Evolutionary conservation across 2,113 vertebrate species (phyloP).

Genomic region (Dolichotis patagonum): DNA sequence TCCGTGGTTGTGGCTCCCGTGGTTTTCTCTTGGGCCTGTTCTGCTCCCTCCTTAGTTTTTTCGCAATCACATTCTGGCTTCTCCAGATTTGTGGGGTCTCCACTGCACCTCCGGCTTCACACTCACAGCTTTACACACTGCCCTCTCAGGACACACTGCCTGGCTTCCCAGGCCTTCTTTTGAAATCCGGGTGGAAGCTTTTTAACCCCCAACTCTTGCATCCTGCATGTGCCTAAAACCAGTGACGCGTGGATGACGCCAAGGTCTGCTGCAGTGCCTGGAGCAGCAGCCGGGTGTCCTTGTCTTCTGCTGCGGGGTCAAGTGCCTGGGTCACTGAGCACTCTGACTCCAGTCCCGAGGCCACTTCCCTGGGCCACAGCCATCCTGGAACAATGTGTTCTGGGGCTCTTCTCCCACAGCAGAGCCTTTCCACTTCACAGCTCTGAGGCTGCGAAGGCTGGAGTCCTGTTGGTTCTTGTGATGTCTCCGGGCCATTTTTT

Average conservation of each 20-base stretch:
- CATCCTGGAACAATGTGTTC: background rate
- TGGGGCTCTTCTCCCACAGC: background rate
- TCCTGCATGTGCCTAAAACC: background rate
- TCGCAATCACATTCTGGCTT: background rate
- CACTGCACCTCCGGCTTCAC: background rate
- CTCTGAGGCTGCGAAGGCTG: background rate
- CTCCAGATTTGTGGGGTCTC: background rate
- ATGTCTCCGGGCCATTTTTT: background rate
- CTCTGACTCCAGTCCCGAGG: background rate
- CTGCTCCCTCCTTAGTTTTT: background rate
- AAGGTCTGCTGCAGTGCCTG: background rate
- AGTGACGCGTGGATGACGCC: background rate
- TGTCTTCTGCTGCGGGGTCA: background rate
- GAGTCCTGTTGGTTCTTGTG: background rate
- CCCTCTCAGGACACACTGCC: background rate
- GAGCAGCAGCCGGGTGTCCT: background rate
- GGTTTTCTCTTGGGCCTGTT: background rate
- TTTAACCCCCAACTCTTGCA: background rate
- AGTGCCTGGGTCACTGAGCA: background rate
- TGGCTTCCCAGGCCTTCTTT: background rate
- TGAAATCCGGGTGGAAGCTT: background rate
- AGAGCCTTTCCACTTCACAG: background rate
- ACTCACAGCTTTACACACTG: too few species aligned
- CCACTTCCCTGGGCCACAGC: too few species aligned
- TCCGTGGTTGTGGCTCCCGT: background rate